Percentiles rank a stretch among this genome's conserved stretches.
phyloP scores from a whole-genome alignment of 2,797 vertebrate genomes.

The Clamator glandarius region DNA sequence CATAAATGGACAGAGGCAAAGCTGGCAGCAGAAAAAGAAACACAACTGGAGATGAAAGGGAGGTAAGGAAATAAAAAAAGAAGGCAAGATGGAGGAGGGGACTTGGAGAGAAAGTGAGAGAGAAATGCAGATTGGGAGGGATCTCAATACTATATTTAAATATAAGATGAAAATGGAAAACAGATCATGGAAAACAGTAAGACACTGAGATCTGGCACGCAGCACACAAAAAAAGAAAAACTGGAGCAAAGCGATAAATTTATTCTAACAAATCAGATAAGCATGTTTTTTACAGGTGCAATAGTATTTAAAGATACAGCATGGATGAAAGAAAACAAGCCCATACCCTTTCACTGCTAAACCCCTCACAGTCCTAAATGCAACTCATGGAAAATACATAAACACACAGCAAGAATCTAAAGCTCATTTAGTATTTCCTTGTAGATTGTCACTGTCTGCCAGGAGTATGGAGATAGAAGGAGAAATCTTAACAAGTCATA shows the following conservation, averaged over 20 bases:
- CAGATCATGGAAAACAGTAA: not conserved
- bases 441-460: not conserved
- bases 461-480: not conserved
- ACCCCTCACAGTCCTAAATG: not conserved
- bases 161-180: not conserved
- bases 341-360: not conserved
- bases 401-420: not conserved
- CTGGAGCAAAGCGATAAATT: not conserved
- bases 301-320: not conserved
- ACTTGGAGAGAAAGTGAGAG: not conserved
- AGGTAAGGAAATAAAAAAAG: not conserved
- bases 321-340: not conserved
- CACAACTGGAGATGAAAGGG: not conserved
- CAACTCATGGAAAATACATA: not conserved
- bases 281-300: not conserved
- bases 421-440: not conserved
- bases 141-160: not conserved
- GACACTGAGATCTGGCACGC: not conserved
- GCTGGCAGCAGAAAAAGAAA: not conserved
- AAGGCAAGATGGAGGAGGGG: conserved; percentile 24
- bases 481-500: not conserved
- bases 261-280: not conserved
- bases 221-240: not conserved
- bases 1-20: not conserved
- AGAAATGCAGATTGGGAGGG: not conserved